Evolutionary conservation across 2,888 invertebrate species (phyloP).

Genomic region (Trachelus stipa): DNA sequence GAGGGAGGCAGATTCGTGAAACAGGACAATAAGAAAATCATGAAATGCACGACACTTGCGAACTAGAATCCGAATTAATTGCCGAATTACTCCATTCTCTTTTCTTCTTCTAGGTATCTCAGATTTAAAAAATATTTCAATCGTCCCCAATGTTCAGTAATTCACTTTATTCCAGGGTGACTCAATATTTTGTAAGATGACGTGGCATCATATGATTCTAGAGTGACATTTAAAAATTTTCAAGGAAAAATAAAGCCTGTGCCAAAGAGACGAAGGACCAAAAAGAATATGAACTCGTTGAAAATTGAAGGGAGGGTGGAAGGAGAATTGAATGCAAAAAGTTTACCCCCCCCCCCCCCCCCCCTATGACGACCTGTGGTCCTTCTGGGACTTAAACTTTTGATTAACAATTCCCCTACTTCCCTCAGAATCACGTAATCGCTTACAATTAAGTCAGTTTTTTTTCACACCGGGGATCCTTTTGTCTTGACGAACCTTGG

Average conservation of each 20-base stretch:
- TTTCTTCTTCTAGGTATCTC: neutral
- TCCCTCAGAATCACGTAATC: neutral
- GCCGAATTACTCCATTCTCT: neutral
- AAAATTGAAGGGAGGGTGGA: neutral
- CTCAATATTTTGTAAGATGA: neutral
- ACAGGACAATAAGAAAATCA: no score
- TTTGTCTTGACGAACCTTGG: neutral
- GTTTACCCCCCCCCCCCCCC: neutral
- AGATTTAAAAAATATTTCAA: neutral
- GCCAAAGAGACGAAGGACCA: neutral
- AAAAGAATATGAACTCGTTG: neutral
- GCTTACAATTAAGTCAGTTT: neutral
- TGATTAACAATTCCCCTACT: neutral
- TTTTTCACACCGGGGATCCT: neutral
- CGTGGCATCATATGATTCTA: neutral
- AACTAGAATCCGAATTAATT: neutral
- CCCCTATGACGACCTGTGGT: neutral
- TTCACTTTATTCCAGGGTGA: neutral
- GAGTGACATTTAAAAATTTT: neutral
- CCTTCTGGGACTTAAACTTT: conserved; percentile 3
- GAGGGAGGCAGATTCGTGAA: no score
- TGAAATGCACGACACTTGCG: neutral
- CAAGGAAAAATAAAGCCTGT: neutral
- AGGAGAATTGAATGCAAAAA: neutral
- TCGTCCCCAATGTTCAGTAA: neutral